Evolutionary conservation across 2,113 vertebrate genomes (phyloP).

Genomic region (Himantopus leucocephalus): DNA sequence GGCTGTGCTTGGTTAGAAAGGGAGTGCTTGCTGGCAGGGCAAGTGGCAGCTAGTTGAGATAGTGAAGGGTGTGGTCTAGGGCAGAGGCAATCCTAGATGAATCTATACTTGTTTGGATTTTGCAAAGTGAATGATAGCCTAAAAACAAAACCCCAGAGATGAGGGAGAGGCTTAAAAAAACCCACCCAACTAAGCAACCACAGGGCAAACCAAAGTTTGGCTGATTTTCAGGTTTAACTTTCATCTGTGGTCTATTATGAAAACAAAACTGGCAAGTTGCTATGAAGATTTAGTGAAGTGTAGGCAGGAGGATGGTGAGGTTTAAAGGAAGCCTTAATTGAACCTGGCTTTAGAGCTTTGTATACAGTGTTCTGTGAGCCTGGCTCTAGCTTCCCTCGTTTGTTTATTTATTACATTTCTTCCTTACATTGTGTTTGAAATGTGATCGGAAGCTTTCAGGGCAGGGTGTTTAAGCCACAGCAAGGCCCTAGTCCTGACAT

Average conservation of each 20-base stretch:
- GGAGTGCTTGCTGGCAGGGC: not conserved
- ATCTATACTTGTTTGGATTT: conserved; percentile 7
- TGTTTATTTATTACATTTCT: not conserved
- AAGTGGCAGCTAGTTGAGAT: not conserved
- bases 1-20: not conserved
- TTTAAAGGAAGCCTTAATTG: conserved; percentile 16
- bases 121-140: not conserved
- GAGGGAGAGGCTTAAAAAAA: not conserved
- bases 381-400: not conserved
- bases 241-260: not conserved
- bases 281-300: not conserved
- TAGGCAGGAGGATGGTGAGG: not conserved
- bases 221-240: conserved; percentile 41
- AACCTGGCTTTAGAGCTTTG: not conserved
- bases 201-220: conserved; percentile 13
- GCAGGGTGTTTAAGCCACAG: not conserved
- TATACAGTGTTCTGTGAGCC: not conserved
- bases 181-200: not conserved
- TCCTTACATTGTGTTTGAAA: not conserved
- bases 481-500: not conserved
- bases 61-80: not conserved
- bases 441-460: not conserved
- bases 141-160: not conserved
- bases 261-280: conserved; percentile 39
- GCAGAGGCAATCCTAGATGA: not conserved